Conservation (phyloP, 2,113 vertebrate genomes). For the Thunnus thynnus region DNA sequence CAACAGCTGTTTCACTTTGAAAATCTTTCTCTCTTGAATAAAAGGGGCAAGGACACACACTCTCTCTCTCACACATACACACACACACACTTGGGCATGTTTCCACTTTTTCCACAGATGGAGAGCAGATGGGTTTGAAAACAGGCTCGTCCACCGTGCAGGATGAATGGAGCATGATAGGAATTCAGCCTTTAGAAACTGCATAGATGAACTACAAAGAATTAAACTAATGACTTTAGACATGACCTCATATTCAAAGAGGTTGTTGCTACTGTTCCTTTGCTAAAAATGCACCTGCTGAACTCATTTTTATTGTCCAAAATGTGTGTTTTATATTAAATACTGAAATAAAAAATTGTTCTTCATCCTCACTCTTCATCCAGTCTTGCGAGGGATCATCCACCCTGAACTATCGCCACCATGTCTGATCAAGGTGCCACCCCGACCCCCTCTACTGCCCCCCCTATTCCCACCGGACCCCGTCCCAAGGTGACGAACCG, state of each 20-base stretch:
- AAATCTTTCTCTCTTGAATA: background rate
- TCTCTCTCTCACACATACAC: background rate
- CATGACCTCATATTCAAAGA: background rate
- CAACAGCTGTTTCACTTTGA: background rate
- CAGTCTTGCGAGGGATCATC: slow-evolving; percentile 20
- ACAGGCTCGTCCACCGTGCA: background rate
- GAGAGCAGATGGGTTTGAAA: slow-evolving; percentile 49
- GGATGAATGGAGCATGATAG: background rate
- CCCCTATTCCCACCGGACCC: slow-evolving; percentile 57
- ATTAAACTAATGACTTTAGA: background rate
- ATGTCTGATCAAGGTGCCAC: slow-evolving; percentile 57
- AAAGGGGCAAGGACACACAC: background rate
- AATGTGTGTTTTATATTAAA: background rate
- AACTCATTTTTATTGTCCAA: background rate
- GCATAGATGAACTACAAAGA: background rate
- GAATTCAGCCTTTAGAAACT: slow-evolving; percentile 6
- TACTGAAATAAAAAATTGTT: background rate
- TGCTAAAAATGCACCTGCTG: background rate
- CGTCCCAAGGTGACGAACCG: slow-evolving; percentile 72
- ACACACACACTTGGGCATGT: background rate
- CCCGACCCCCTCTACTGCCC: slow-evolving; percentile 15
- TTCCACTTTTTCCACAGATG: slow-evolving; percentile 18
- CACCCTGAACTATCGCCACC: background rate
- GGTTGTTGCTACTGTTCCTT: background rate
- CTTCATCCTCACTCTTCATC: background rate